Evolutionary conservation across 2,888 invertebrate species (phyloP), one percentile per base, ranked within the genome.

Genomic region (Drosophila flavopinicola): DNA sequence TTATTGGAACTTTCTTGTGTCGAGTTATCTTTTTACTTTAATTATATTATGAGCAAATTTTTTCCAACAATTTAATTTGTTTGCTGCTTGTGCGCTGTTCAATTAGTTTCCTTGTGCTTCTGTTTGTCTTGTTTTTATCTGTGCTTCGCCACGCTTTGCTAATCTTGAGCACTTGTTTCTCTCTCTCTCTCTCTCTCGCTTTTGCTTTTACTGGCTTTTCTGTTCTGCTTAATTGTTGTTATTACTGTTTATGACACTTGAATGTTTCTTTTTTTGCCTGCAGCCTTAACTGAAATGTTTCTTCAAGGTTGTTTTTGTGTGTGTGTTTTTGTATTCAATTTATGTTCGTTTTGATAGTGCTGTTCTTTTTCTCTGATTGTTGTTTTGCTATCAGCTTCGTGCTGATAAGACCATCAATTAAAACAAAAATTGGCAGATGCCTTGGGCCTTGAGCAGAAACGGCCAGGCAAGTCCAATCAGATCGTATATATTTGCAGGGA

Each of bases 281-380:
- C 38, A 41, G 35, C 33, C 42, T 42, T 30, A 53, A 58, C 32
- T 48, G 15, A 63, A 63, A 53, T 30, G 49, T 25, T 45, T 72
- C 73, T 45, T 75, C 73, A 84, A 79, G 84, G 79, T 75, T 70
- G 29, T 51, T 32, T 38, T 51, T 13, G 54, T 66, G 37, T 67
- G 67, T 44, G 57, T 42, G 13, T 51, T 30, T 47, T 64, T 41
- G 35, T 35, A 54, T 54, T 42, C 37, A 51, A 41, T 51, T 51
- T 23, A 41, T 38, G 39, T 63, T 54, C 51, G 47, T 20, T 47
- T 56, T 53, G 42, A 44, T 54, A 59, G 45, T 42, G 17, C 13
- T 15, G 47, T 52, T 54, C 24, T 44, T 41, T 42, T 59, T 38
- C 41, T 70, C 64, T 60, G 65, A 63, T 78, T 72, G 58, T 73